phyloP scores from a whole-genome alignment of 2,888 invertebrate species.

The Willowsia nigromaculata region DNA sequence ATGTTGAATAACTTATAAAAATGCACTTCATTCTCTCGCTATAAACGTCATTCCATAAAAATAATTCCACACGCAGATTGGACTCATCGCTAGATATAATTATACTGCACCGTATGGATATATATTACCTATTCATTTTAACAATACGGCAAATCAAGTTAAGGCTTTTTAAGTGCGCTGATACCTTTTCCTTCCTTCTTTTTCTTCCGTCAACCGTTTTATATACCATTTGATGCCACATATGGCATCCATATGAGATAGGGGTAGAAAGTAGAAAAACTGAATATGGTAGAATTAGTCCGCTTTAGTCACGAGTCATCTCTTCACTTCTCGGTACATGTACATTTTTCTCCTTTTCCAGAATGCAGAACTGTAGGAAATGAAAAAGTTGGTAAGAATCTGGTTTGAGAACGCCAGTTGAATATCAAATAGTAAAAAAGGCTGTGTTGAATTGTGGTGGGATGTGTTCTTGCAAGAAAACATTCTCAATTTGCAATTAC shows the following conservation, averaged over 20 bases:
- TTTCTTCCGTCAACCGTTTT: not conserved
- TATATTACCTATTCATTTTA: not conserved
- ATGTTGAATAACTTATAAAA: too few species aligned
- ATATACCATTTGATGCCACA: not conserved
- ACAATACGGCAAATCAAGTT: not conserved
- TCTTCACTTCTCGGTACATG: not conserved
- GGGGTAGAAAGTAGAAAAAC: not conserved
- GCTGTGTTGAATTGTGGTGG: not conserved
- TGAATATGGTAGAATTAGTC: not conserved
- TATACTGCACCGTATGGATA: too few species aligned
- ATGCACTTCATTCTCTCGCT: too few species aligned
- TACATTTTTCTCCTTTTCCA: not conserved
- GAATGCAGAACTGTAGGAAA: not conserved
- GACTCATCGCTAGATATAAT: too few species aligned
- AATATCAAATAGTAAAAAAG: slow-evolving; percentile 14
- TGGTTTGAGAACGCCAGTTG: not conserved
- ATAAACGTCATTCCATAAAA: too few species aligned
- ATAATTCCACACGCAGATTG: too few species aligned
- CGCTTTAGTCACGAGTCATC: slow-evolving; percentile 4
- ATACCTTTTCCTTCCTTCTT: not conserved
- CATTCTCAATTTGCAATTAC: slow-evolving; percentile 52
- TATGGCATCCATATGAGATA: not conserved
- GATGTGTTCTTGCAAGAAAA: not conserved
- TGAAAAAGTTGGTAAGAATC: not conserved
- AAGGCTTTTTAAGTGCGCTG: not conserved